Conservation (phyloP, 2,888 invertebrate species). For the Autographa pulchrina region DNA sequence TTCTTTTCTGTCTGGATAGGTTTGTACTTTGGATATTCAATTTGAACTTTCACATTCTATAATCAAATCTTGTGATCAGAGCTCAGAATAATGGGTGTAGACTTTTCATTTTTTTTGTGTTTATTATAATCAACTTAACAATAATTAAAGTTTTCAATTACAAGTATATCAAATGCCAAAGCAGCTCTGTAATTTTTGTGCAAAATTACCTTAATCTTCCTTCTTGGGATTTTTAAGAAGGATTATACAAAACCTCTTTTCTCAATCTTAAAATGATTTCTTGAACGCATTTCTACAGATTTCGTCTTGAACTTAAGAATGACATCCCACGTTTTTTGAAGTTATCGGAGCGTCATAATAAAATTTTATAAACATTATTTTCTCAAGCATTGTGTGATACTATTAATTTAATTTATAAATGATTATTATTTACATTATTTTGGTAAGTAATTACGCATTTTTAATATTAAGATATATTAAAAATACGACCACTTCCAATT, state of each 20-base stretch:
- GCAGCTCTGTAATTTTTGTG: slow-evolving; percentile 22
- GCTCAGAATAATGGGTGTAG: background rate
- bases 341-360: slow-evolving; percentile 30
- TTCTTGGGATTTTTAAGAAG: background rate
- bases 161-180: slow-evolving; percentile 34
- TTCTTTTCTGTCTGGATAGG: background rate
- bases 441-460: slow-evolving; percentile 35
- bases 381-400: slow-evolving; percentile 47
- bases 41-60: slow-evolving; percentile 3
- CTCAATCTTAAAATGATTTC: slow-evolving; percentile 11
- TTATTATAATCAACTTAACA: background rate
- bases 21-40: background rate
- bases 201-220: background rate
- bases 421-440: slow-evolving; percentile 34
- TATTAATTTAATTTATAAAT: slow-evolving; percentile 50
- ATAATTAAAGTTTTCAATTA: slow-evolving; percentile 33
- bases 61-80: background rate
- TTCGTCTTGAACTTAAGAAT: slow-evolving; percentile 17
- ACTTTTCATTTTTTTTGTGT: background rate
- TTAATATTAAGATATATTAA: slow-evolving; percentile 7
- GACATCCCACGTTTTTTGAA: slow-evolving; percentile 46
- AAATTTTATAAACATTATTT: slow-evolving; percentile 46
- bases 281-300: slow-evolving; percentile 39
- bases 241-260: slow-evolving; percentile 18
- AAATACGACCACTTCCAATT: background rate